Percentiles rank a stretch among this genome's conserved stretches.
These are phyloP conservation scores for Anastrepha obliqua DNA, from an alignment of 1,140 invertebrate species.

Conservation along the genomic window DNA sequence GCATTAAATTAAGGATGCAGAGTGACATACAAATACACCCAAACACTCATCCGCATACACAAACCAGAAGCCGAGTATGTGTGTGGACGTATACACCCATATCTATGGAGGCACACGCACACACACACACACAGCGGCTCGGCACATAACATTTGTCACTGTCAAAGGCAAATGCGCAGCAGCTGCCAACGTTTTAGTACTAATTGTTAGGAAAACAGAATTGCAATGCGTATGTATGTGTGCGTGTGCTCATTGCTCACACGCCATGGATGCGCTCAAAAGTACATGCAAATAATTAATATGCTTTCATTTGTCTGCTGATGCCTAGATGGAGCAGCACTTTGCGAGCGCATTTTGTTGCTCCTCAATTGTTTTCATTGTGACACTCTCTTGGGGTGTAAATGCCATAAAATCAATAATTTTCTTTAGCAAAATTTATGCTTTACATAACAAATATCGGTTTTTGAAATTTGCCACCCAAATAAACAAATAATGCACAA, in stretches of 20 bases:
- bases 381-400: background rate
- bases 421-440: background rate
- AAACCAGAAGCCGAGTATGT: background rate
- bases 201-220: background rate
- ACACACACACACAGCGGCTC: background rate
- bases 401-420: background rate
- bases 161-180: background rate
- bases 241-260: background rate
- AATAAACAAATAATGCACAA: too few species aligned
- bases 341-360: background rate
- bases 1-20: background rate
- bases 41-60: background rate
- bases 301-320: conserved; percentile 23
- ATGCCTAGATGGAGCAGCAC: background rate
- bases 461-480: background rate
- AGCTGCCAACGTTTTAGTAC: background rate
- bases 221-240: background rate
- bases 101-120: too few species aligned
- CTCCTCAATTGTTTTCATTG: background rate
- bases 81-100: too few species aligned
- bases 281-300: conserved; percentile 29
- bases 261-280: background rate
- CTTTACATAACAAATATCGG: background rate
- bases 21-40: background rate
- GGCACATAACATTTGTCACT: conserved; percentile 27